Conservation (phyloP, 2,888 invertebrate species). For the Trichopoda pennipes region DNA sequence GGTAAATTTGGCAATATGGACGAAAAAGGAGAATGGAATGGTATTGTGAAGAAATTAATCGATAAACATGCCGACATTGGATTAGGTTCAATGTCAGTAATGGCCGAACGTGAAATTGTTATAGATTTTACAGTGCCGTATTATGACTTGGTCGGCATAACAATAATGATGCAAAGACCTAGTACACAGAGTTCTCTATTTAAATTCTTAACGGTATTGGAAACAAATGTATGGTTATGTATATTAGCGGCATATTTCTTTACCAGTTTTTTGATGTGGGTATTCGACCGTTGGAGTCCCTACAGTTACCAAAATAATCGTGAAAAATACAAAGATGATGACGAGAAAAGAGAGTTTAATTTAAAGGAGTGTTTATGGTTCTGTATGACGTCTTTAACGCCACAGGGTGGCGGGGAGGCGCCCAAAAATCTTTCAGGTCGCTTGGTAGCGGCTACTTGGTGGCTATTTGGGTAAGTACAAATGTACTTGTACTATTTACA, state of each 20-base stretch:
- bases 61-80: constrained; percentile 96
- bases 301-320: constrained; percentile 97
- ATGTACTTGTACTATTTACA: neutral
- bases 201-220: constrained; percentile 97
- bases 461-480: constrained; percentile 91
- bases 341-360: constrained; percentile 96
- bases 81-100: constrained; percentile 95
- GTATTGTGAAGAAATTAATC: constrained; percentile 89
- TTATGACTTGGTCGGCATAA: constrained; percentile 98
- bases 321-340: constrained; percentile 95
- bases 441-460: constrained; percentile 98
- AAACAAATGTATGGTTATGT: constrained; percentile 98
- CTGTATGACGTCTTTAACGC: constrained; percentile 98
- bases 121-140: constrained; percentile 99
- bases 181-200: constrained; percentile 95
- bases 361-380: constrained; percentile 99
- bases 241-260: constrained; percentile 97
- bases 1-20: constrained; percentile 94
- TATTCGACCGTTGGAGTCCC: constrained; percentile 98
- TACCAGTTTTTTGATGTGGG: constrained; percentile 96
- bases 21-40: constrained; percentile 92
- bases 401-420: constrained; percentile 96
- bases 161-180: constrained; percentile 96
- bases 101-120: constrained; percentile 98
- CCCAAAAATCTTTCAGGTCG: constrained; percentile 97